Evolutionary conservation across 2,888 invertebrate genomes (phyloP), one percentile per base, ranked within the genome.

Genomic region (Icerya purchasi): DNA sequence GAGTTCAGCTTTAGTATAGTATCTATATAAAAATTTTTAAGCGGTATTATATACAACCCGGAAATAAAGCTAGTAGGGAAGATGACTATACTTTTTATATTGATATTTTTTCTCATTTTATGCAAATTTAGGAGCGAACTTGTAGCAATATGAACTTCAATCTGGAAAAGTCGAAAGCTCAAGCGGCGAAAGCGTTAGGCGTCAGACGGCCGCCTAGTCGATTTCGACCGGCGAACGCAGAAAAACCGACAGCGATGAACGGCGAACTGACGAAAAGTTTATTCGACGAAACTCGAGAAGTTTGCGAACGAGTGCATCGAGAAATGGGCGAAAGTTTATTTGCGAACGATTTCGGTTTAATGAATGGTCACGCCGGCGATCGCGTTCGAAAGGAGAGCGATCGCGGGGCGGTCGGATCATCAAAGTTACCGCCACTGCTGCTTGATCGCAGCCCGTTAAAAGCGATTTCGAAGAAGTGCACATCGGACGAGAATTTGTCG

Each of bases 201-300:
- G 70, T 71, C 58, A 70, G 76, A 62, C 71, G 77, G 62, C 77
- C 77, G 50, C 76, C 77, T 49, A 72, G 76, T 20, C 70, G 75
- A 36, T 36, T 36, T 36, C 61, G 71, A 71, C 61, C 56, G 53
- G 10, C 52, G 22, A 14, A 14, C 36, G 36, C 5, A 5, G 36
- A 36, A 8, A 36, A 36, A 36, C 14, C 36, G 36, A 8, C 14
- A 36, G 14, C 36, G 36, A 14, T 8, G 14, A 36, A 36, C 36
- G 36, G 36, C 5, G 5, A 8, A 36, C 36, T 36, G 14, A 36
- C 36, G 36, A 36, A 14, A 36, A 36, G 36, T 36, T 36, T 36
- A 14, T 36, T 36, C 36, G 36, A 36, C 36, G 36, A 36, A 36
- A 36, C 36, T 5, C 36, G 36, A 5, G 36, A 36, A 5, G 36